Percentiles rank a stretch among this genome's conserved stretches.
Conservation (phyloP, 2,113 vertebrate species). For the Scopus umbretta region DNA sequence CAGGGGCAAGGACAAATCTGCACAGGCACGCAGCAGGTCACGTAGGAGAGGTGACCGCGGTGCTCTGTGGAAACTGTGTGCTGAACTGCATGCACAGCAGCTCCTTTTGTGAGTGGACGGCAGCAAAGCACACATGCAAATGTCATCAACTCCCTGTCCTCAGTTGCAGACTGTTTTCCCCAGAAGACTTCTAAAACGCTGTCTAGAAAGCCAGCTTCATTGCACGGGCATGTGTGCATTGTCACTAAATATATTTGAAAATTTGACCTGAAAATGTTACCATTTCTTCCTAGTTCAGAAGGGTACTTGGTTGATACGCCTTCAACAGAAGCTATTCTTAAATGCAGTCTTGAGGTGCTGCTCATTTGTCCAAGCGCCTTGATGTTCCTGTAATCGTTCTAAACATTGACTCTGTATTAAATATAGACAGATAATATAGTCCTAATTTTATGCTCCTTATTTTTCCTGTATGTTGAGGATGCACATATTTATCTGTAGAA, state of each 20-base stretch:
- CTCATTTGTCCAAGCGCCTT: not conserved
- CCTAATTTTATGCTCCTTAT: not conserved
- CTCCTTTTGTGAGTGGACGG: not conserved
- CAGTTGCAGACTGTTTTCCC: not conserved
- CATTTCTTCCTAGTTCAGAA: not conserved
- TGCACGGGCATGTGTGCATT: not conserved
- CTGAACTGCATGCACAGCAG: not conserved
- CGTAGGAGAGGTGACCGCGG: fast-evolving
- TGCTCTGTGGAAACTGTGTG: not conserved
- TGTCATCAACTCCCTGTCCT: not conserved
- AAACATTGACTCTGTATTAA: not conserved
- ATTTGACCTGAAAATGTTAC: not conserved
- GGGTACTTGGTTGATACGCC: not conserved
- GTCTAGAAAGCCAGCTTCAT: not conserved
- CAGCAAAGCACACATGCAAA: not conserved
- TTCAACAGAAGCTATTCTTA: not conserved
- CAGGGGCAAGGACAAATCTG: not conserved
- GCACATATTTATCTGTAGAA: not conserved
- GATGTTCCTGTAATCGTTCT: not conserved
- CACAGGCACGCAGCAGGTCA: not conserved
- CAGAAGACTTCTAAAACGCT: not conserved
- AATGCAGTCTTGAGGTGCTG: not conserved
- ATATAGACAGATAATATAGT: not conserved
- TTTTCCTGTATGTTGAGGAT: not conserved
- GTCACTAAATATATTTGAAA: not conserved